These are phyloP conservation scores for Musca domestica DNA, from an alignment of 1,140 invertebrate species.

Conservation along the genomic window DNA sequence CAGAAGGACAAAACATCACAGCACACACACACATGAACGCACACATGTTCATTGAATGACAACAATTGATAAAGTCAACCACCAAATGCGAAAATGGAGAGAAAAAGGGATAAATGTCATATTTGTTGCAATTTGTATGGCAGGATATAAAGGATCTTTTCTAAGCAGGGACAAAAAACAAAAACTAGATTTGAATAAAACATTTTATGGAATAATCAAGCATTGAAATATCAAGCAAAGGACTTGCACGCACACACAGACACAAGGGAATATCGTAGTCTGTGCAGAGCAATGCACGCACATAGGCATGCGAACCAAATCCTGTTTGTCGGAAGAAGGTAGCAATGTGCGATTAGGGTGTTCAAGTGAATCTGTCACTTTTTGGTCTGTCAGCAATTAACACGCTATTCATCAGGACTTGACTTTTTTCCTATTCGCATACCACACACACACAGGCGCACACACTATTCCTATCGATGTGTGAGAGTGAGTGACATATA, in stretches of 20 bases:
- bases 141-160: neutral
- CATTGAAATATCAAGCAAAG: neutral
- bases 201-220: constrained; percentile 12
- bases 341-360: constrained; percentile 25
- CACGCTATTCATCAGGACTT: constrained; percentile 51
- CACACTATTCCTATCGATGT: neutral
- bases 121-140: constrained; percentile 25
- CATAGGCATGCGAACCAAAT: neutral
- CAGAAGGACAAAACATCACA: neutral
- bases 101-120: constrained; percentile 22
- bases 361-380: constrained; percentile 30
- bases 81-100: neutral
- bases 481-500: neutral
- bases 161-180: neutral
- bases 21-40: neutral
- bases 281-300: neutral
- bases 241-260: neutral
- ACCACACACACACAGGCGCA: no score
- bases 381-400: constrained; percentile 53
- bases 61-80: constrained; percentile 18
- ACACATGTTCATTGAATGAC: constrained; percentile 7
- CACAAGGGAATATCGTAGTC: neutral
- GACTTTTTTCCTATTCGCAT: no score
- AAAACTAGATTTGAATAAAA: neutral
- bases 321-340: neutral